Evolutionary conservation across 2,888 invertebrate species (phyloP).

Genomic region (Polia nebulosa): DNA sequence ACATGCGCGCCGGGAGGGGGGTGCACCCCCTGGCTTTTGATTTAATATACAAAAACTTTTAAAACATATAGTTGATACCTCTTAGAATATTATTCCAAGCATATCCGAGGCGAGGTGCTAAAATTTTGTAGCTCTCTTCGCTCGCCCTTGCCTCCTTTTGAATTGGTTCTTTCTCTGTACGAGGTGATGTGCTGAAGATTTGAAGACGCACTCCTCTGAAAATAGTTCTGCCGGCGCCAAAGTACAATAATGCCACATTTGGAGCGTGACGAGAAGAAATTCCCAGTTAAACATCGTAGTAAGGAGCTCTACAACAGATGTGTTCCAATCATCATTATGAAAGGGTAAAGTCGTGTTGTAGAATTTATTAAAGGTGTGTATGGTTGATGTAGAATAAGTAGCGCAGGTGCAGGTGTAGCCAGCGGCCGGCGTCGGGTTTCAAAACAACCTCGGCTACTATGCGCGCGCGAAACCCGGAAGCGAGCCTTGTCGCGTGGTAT

Average conservation of each 20-base stretch:
- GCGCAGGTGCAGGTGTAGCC: slow-evolving; percentile 75
- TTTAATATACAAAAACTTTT: too few species aligned
- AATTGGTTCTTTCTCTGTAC: too few species aligned
- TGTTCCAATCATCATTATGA: slow-evolving; percentile 34
- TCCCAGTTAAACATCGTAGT: slow-evolving; percentile 1
- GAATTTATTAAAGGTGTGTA: slow-evolving; percentile 54
- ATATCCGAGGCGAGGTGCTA: too few species aligned
- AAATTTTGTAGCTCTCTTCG: too few species aligned
- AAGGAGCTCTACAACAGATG: slow-evolving; percentile 17
- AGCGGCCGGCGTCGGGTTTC: slow-evolving; percentile 71
- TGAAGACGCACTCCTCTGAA: too few species aligned
- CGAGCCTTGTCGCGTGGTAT: slow-evolving; percentile 67
- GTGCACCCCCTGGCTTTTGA: too few species aligned
- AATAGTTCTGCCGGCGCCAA: too few species aligned
- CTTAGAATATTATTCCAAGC: too few species aligned
- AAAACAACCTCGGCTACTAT: slow-evolving; percentile 77
- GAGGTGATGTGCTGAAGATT: too few species aligned
- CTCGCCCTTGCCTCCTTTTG: too few species aligned
- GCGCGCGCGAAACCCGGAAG: slow-evolving; percentile 76
- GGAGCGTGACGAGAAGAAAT: slow-evolving; percentile 22
- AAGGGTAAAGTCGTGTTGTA: slow-evolving; percentile 46
- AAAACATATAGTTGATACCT: too few species aligned
- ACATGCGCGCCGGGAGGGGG: too few species aligned
- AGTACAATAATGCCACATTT: slow-evolving; percentile 21
- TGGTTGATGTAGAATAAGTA: slow-evolving; percentile 45